Evolutionary conservation across 1,140 invertebrate species (phyloP), one percentile per base, ranked within the genome.

Genomic region (Cydia strobilella): DNA sequence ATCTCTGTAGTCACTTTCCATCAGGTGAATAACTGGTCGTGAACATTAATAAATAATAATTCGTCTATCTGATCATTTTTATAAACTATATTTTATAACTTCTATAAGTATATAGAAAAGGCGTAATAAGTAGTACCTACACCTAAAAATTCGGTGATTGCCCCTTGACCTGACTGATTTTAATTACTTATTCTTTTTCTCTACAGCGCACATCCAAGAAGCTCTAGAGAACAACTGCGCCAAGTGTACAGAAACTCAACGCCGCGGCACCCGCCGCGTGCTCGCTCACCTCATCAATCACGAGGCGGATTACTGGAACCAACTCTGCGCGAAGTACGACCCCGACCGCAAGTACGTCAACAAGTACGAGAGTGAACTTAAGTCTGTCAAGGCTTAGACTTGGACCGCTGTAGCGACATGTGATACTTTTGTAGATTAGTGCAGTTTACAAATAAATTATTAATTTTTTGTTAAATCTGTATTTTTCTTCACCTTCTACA

Each of bases 181-280:
- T 51, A n/a, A 51, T n/a, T 18, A n/a, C 18, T n/a, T 18, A n/a
- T 51, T 0, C 18, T 23, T 45, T 48, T 74, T 51, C 59, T 13
- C 23, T 10, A 25, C 84, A 92, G 90, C 86, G 25, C 89, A 90
- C 20, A 90, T 96, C 15, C 94, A 93, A 0, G 95, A 96, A 73
- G 95, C 95, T 0, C 74, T 96, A 2, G 90, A 94, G 79, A 95
- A 94, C 20, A 93, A 94, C 7, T 96, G 96, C 80, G 84, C 73
- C 3, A 96, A 95, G 80, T 96, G 96, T 76, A 94, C 93, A 6
- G 89, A 94, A 0, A 93, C 92, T 31, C 96, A 96, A 77, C 93
- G 86, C 15, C 69, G 84, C 0, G 93, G 93, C 2, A 91, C 94
- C 1, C 90, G 94, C 13, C 94, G 93, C 76, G 94, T 96, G 0